These are phyloP conservation scores for Mamestra configurata DNA, from an alignment of 1,140 invertebrate species.

Conservation along the genomic window DNA sequence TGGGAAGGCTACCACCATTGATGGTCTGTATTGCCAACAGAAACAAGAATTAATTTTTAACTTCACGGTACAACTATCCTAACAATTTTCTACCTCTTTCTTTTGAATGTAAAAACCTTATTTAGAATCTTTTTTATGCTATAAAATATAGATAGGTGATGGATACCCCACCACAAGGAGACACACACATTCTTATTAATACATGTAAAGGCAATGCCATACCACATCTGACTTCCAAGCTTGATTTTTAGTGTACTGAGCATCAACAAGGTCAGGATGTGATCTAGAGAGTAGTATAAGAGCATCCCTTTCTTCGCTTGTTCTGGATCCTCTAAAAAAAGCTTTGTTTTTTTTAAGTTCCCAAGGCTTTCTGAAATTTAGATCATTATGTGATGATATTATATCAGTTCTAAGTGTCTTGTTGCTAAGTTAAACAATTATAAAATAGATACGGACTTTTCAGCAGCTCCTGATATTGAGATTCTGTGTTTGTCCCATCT, in stretches of 20 bases:
- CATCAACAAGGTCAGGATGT: slow-evolving; percentile 94
- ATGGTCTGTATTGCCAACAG: too few species aligned
- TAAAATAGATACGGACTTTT: slow-evolving; percentile 79
- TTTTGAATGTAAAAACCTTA: background rate
- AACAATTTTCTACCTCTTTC: too few species aligned
- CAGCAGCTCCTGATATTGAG: slow-evolving; percentile 90
- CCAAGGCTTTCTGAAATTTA: slow-evolving; percentile 91
- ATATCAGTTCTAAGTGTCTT: background rate
- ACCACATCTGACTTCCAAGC: slow-evolving; percentile 98
- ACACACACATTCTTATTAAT: too few species aligned
- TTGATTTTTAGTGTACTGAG: slow-evolving; percentile 99
- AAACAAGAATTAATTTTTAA: too few species aligned
- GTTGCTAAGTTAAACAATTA: background rate
- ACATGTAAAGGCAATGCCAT: slow-evolving; percentile 41
- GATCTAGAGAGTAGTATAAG: slow-evolving; percentile 95
- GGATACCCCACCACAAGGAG: too few species aligned
- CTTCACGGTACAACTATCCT: too few species aligned
- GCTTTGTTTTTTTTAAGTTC: slow-evolving; percentile 92
- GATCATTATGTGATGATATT: background rate
- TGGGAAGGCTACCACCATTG: too few species aligned
- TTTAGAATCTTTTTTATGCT: too few species aligned
- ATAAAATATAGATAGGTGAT: too few species aligned
- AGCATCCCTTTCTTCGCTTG: slow-evolving; percentile 96
- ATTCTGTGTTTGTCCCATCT: slow-evolving; percentile 96
- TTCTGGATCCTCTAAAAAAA: slow-evolving; percentile 98